Evolutionary conservation across 2,113 vertebrate genomes (phyloP), one percentile per base, ranked within the genome.

Genomic region (Tenebrosternarchus preto): DNA sequence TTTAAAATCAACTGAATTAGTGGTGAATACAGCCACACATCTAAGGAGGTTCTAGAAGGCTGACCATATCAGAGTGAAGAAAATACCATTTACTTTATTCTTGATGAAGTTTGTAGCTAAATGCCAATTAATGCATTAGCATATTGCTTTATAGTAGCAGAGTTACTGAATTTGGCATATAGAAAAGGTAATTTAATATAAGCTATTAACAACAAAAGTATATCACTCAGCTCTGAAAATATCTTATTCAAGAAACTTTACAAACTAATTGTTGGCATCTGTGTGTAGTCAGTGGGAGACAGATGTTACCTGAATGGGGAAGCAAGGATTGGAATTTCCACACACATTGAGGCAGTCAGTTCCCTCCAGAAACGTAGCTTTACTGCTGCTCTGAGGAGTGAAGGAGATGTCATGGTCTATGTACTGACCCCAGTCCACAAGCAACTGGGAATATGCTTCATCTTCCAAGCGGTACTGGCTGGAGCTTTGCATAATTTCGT

Each of bases 351-450:
- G 84, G 81, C 96, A 98, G 56, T 94, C 89, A 0, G 16, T 39
- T 2, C 87, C 87, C 1, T 69, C 90, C 25, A 80, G 57, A 43
- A 90, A 88, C 0, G 87, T 20, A 0, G 82, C 70, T 25, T 33
- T 85, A 50, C 89, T 89, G 61, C 86, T 84, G 85, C 92, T 96
- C 86, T 98, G 96, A 0, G 96, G 97, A 4, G 96, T 98, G 73
- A 96, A 95, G 9, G 94, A 88, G 0, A 99, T 89, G 86, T 99
- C 97, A 8, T 99, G 98, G 84, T 87, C 93, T 8, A 97, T 94
- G 73, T 97, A 99, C 82, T 99, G 98, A 16, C 97, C 98, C 97
- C 96, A 99, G 2, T 92, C 94, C 78, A 92, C 94, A 78, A 99
- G 89, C 86, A 98, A 88, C n/a, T 95, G 95, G 3, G 95, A 94